Base-by-base conservation (phyloP, 2,797 vertebrate species). In the Acridotheres tristis region DNA sequence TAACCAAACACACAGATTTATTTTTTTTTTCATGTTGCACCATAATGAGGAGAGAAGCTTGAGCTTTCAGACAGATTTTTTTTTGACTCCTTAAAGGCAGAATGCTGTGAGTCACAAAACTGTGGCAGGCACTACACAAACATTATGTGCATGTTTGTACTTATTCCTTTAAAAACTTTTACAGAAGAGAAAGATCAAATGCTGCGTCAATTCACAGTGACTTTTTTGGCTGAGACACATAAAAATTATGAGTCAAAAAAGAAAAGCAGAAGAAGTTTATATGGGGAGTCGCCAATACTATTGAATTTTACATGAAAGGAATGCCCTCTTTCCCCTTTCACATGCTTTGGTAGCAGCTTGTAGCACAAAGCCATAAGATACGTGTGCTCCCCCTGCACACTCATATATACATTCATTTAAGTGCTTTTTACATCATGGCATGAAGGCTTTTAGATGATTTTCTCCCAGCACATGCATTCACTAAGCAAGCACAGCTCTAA, bases 81-180 rank as follows among this genome's bases (percentile, higher is more conserved):
- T 88, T 94, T 83, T 90, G 34, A 92, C 69, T 92, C 69, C 71
- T 88, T 75, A 78, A 88, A 90, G 66, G 48, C 76, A 89, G 73
- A 62, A 85, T 21, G 43, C 69, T 75, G 45, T 84, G 62, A 96
- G 79, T 94, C 91, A 93, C 73, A 92, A 78, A 93, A 17, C 57
- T 57, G 27, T 50, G 66, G 74, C 74, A 43, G 48, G 48, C 23
- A 4, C 77, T 66, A 27, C 36, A 45, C 17, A 66, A 72, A 51
- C 47, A 45, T 58, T 63, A 57, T 48, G 76, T 50, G 54, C 30
- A 2, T 47, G 16, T 82, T 83, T 77, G 40, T 68, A 47, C 76
- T 72, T 72, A 38, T 2, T 78, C n/a, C 59, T 78, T 81, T 53
- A 34, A 75, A 87, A 83, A 53, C 2, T 0, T 68, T 22, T 25